A percentile compares a stretch with the other conserved stretches of the same genome.
Evolutionary conservation across 2,113 vertebrate species (phyloP).

Genomic region (Balaenoptera acutorostrata): DNA sequence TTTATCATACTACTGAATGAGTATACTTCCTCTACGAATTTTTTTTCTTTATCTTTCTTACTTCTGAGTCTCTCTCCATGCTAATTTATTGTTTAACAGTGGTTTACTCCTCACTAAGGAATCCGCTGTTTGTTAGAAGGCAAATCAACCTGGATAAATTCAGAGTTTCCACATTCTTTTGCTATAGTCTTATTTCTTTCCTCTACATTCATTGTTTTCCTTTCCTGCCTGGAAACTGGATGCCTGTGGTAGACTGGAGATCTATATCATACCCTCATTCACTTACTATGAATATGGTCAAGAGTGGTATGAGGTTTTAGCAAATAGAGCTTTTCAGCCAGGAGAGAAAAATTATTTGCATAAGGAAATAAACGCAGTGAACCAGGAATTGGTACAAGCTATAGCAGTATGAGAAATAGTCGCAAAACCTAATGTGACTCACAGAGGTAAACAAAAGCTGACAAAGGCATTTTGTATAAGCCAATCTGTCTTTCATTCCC

Average conservation of each 20-base stretch:
- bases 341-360: not conserved
- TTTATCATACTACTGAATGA: not conserved
- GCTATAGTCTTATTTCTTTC: not conserved
- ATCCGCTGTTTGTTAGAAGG: not conserved
- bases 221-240: not conserved
- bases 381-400: not conserved
- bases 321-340: constrained; percentile 1
- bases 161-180: not conserved
- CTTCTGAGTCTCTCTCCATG: not conserved
- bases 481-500: not conserved
- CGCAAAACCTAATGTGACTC: not conserved
- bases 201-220: not conserved
- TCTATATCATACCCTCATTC: not conserved
- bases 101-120: not conserved
- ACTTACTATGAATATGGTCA: not conserved
- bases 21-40: not conserved
- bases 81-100: not conserved
- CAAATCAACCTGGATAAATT: not conserved
- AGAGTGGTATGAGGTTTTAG: not conserved
- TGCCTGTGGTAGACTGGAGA: not conserved
- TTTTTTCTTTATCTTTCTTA: not conserved
- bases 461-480: not conserved
- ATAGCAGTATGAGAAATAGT: not conserved
- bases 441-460: not conserved
- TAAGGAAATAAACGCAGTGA: constrained; percentile 12